Evolutionary conservation across 2,888 invertebrate species (phyloP).

Genomic region (Calameuta idolon): DNA sequence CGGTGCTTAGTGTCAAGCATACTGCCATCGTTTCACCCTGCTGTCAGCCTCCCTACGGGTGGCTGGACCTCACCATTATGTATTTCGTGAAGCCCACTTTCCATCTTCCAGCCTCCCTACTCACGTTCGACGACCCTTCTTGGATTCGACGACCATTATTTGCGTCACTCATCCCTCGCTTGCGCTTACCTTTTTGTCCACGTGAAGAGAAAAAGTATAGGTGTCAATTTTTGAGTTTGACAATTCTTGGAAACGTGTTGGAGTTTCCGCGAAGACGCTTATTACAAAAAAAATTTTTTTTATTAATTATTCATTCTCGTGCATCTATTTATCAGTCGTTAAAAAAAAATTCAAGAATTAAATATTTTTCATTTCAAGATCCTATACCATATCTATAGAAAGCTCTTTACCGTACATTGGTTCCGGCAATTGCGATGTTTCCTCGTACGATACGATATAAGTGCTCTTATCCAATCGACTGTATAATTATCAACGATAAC

Average conservation of each 20-base stretch:
- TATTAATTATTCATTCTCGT: background rate
- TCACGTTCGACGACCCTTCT: constrained; percentile 20
- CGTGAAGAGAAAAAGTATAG: background rate
- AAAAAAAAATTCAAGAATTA: background rate
- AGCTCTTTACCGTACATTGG: background rate
- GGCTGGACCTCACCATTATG: constrained; percentile 24
- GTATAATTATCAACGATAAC: background rate
- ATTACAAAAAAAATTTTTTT: background rate
- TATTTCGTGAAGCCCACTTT: constrained; percentile 29
- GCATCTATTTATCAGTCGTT: background rate
- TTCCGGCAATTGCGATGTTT: background rate
- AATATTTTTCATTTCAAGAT: background rate
- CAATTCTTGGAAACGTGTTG: background rate
- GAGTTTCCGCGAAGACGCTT: background rate
- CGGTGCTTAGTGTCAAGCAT: constrained; percentile 48
- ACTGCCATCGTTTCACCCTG: constrained; percentile 44
- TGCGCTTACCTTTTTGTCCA: background rate
- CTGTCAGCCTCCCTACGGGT: constrained; percentile 48
- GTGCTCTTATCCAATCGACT: background rate
- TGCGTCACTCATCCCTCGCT: constrained; percentile 6
- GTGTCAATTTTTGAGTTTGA: background rate
- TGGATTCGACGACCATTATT: constrained; percentile 14
- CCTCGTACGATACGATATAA: background rate
- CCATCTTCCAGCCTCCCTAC: constrained; percentile 29
- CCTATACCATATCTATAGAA: background rate